Conservation (phyloP, 2,113 vertebrate genomes). For the Cebus imitator region DNA sequence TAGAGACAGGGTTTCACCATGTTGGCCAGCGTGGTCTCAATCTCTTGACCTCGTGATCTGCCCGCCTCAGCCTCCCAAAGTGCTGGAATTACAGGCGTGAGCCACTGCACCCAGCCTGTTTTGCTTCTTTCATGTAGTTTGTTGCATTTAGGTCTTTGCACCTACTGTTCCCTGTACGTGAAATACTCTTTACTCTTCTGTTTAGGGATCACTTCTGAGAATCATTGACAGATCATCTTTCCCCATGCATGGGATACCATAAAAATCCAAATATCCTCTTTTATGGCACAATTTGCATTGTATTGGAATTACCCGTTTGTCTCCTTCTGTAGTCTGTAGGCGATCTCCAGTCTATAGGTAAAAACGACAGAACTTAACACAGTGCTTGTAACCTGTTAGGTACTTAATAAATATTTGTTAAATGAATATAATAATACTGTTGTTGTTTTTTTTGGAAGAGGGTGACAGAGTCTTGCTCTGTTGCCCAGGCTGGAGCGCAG, state of each 20-base stretch:
- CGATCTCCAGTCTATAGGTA: background rate
- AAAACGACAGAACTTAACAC: background rate
- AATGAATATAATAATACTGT: background rate
- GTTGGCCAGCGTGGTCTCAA: too few species aligned
- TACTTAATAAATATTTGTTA: background rate
- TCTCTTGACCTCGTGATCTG: too few species aligned
- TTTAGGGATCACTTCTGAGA: background rate
- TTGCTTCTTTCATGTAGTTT: background rate
- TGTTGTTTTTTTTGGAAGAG: too few species aligned
- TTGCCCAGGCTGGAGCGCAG: too few species aligned
- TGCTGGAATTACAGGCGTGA: too few species aligned
- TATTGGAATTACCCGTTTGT: background rate
- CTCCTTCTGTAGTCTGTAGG: background rate
- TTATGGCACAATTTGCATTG: background rate
- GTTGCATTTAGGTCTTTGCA: background rate
- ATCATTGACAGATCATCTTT: background rate
- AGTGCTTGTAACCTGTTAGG: background rate
- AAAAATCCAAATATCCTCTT: background rate
- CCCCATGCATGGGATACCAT: background rate
- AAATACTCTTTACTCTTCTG: background rate
- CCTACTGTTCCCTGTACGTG: background rate
- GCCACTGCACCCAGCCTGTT: background rate
- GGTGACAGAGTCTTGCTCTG: too few species aligned
- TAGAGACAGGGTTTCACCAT: too few species aligned
- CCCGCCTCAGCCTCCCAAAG: too few species aligned